A percentile compares a stretch with the other conserved stretches of the same genome.
These are phyloP conservation scores for Laothoe populi DNA, from an alignment of 2,888 invertebrate genomes.

Conservation along the genomic window DNA sequence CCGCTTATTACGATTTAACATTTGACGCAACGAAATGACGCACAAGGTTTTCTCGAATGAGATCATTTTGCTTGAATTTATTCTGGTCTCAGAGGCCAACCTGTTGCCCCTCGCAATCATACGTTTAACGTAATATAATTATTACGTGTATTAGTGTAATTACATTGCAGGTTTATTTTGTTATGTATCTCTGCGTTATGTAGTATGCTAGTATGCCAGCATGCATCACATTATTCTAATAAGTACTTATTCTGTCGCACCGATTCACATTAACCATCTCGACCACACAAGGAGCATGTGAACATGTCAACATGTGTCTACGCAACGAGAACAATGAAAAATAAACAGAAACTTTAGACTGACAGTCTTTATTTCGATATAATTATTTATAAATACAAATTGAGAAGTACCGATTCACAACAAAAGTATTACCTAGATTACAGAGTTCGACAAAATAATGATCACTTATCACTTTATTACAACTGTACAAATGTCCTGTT, in stretches of 20 bases:
- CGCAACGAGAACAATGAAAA: slow-evolving; percentile 29
- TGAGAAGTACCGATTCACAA: slow-evolving; percentile 84
- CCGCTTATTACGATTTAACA: not conserved
- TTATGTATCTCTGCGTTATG: not conserved
- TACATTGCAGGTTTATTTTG: slow-evolving; percentile 8
- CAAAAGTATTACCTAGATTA: slow-evolving; percentile 79
- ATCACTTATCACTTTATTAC: slow-evolving; percentile 81
- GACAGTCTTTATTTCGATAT: slow-evolving; percentile 81
- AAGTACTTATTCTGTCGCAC: not conserved
- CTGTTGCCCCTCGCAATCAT: not conserved
- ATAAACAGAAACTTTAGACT: slow-evolving; percentile 61
- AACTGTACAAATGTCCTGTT: slow-evolving; percentile 67
- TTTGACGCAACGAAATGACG: slow-evolving; percentile 10
- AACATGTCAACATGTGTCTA: no score
- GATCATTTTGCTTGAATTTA: slow-evolving; percentile 19
- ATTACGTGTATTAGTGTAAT: no score
- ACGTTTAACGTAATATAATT: slow-evolving; percentile 6
- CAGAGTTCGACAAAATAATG: slow-evolving; percentile 76
- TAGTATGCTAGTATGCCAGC: not conserved
- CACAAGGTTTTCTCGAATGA: slow-evolving; percentile 15
- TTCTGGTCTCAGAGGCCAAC: not conserved
- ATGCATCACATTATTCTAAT: not conserved
- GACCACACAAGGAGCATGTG: slow-evolving; percentile 2
- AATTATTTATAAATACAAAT: slow-evolving; percentile 82
- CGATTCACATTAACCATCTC: not conserved